Evolutionary conservation across 1,140 invertebrate genomes (phyloP), one percentile per base, ranked within the genome.

Genomic region (Oryzaephilus surinamensis): DNA sequence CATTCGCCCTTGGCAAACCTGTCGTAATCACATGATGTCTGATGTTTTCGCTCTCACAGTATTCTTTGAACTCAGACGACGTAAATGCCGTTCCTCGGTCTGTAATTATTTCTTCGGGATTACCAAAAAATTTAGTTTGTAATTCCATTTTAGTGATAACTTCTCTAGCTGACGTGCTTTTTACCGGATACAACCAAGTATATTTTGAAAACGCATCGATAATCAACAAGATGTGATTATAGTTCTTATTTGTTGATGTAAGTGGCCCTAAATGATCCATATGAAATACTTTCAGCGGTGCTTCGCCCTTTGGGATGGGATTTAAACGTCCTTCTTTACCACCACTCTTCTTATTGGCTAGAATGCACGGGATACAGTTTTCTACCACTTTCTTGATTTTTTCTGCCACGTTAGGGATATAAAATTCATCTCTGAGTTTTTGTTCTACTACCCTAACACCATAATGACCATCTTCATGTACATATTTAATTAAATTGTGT

Each of bases 211-310:
- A n/a, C n/a, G n/a, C n/a, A n/a, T n/a, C n/a, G 65, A 49, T 21
- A 58, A 54, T 37, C 68, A 67, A 4, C 46, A 44, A 23, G 67
- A 67, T 7, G 44, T n/a, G n/a, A n/a, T n/a, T n/a, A n/a, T n/a
- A n/a, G n/a, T n/a, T n/a, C n/a, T n/a, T n/a, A n/a, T n/a, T 46
- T 0, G 59, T 60, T 4, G 47, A 23, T 7, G 45, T 21, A 19
- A 51, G 52, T 2, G 52, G 52, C 1, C 52, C 48, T 2, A 55
- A 31, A 34, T 58, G 55, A 43, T 57, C 50, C 0, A 51, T 24
- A 12, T 57, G 55, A 3, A 57, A 6, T 0, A 35, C 48, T 13
- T 48, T 36, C 5, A 55, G 41, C 0, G 46, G 52, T 37, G 41
- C 12, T 1, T 36, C 39, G 13, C 38, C 23, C 28, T 49, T 51